Percentiles rank a stretch among this genome's conserved stretches.
Conservation (phyloP, 2,888 invertebrate species). For the Gandaritis pyraliata region DNA sequence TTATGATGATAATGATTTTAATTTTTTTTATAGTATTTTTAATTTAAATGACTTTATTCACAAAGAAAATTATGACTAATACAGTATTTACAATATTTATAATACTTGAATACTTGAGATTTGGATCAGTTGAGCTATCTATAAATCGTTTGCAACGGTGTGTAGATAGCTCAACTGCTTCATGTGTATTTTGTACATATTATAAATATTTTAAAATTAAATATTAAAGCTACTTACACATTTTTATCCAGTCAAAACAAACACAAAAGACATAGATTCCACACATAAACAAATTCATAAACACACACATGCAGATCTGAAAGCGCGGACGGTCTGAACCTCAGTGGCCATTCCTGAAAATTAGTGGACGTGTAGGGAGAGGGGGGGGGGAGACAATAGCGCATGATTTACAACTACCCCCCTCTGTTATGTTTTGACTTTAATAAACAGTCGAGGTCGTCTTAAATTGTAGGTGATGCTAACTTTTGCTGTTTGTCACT, state of each 20-base stretch:
- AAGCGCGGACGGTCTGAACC: conserved; percentile 62
- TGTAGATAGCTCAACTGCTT: too few species aligned
- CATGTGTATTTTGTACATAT: too few species aligned
- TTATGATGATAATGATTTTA: too few species aligned
- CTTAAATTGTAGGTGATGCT: conserved; percentile 28
- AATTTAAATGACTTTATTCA: too few species aligned
- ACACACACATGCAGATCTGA: conserved; percentile 56
- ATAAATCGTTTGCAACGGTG: too few species aligned
- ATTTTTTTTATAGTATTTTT: too few species aligned
- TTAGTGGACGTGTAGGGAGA: conserved; percentile 74
- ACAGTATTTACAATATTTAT: too few species aligned
- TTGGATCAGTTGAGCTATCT: too few species aligned
- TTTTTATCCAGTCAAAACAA: conserved; percentile 14
- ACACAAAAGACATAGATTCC: conserved; percentile 20
- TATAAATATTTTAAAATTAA: too few species aligned
- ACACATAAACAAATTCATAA: conserved; percentile 9
- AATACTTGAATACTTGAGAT: too few species aligned
- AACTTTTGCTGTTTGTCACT: conserved; percentile 23
- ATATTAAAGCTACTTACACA: too few species aligned
- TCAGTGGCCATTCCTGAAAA: conserved; percentile 79
- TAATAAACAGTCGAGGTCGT: conserved; percentile 75
- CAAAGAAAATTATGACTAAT: too few species aligned
- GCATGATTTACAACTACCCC: conserved; percentile 86
- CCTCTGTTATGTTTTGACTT: conserved; percentile 86
- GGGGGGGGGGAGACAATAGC: conserved; percentile 56